Evolutionary conservation across 2,888 invertebrate species (phyloP), one percentile per base, ranked within the genome.

Genomic region (Kryphioiulus occultus): DNA sequence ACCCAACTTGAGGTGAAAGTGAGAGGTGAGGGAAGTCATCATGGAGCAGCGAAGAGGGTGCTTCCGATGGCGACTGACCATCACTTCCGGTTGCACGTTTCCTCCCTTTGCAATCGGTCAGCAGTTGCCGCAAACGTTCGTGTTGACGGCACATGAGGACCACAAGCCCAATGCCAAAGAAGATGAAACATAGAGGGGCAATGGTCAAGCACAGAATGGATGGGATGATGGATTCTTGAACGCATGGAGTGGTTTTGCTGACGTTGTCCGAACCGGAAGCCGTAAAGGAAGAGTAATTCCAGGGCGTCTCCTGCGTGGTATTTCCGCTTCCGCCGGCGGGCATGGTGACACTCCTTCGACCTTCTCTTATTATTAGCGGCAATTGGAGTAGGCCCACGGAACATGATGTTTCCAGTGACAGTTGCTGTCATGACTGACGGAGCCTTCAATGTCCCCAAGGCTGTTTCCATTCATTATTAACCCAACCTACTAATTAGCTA

Each of bases 341-440:
- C 68, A 68, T 68, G 68, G 68, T n/a, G 68, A 68, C 68, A 68
- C 68, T 68, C 68, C 68, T 68, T 68, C 68, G 68, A 68, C 68
- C 68, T 68, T 68, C 68, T 68, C 26, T 26, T 26, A 26, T 68
- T 22, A 68, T 68, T 68, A 68, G 68, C 22, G 68, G 68, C 68
- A 68, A 68, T 68, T 68, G 68, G 68, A 26, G 22, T 26, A 68
- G 4, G 35, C 7, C 35, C n/a, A n/a, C 19, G 53, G 53, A 59
- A 68, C 68, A 68, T 68, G 68, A 68, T 68, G 68, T 68, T 26
- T 68, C 68, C 68, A 68, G 26, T 68, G 68, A 68, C 68, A 68
- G 68, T 68, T 17, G 68, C 68, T 68, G 68, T 68, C 68, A 68
- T 68, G 19, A 4, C 19, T 68, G 68, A 22, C 22, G 68, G 22